Percentiles rank a stretch among this genome's conserved stretches.
These are phyloP conservation scores for Euphydryas editha DNA, from an alignment of 2,888 invertebrate genomes.

Conservation along the genomic window DNA sequence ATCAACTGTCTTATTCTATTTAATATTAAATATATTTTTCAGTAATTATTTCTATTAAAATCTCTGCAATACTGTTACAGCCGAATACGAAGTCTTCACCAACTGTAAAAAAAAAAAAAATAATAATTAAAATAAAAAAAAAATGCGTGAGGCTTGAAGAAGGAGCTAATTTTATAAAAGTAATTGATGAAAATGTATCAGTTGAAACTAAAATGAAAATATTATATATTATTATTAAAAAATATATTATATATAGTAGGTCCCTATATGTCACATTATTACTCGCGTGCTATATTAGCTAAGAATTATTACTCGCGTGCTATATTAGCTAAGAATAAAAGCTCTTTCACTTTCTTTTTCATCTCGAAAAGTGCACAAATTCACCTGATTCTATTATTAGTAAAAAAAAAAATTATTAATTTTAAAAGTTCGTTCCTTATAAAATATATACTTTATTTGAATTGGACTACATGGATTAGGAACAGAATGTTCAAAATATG, in stretches of 20 bases:
- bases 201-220: neutral
- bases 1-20: neutral
- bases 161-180: neutral
- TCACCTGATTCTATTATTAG: no score
- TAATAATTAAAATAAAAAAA: neutral
- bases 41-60: slow-evolving; percentile 42
- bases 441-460: no score
- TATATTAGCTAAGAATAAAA: neutral
- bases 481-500: no score
- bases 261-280: no score
- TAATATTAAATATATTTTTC: neutral
- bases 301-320: neutral
- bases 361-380: neutral
- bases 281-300: no score
- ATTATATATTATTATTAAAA: neutral
- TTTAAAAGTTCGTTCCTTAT: no score
- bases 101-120: slow-evolving; percentile 57
- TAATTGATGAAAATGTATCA: neutral
- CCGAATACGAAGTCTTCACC: slow-evolving; percentile 72
- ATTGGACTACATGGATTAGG: no score
- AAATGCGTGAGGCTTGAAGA: neutral
- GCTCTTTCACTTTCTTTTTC: neutral
- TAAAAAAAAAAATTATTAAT: no score
- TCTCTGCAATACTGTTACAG: slow-evolving; percentile 66
- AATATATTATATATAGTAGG: neutral